phyloP scores from a whole-genome alignment of 2,797 vertebrate species.

The Microtus obscurus region DNA sequence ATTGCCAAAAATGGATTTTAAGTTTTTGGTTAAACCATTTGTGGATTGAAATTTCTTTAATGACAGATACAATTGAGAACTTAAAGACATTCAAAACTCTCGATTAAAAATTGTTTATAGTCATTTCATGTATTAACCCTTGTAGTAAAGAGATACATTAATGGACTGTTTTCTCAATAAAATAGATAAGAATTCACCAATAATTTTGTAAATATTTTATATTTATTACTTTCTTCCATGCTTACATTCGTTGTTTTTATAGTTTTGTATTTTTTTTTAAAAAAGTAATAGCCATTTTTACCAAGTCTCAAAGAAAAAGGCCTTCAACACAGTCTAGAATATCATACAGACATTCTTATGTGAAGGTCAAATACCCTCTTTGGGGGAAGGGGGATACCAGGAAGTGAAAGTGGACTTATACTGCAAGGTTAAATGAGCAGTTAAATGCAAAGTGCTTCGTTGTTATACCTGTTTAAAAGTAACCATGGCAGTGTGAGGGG shows the following conservation, averaged over 20 bases:
- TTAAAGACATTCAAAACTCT: slow-evolving; percentile 25
- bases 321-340: background rate
- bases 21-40: slow-evolving; percentile 25
- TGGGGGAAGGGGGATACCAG: no score
- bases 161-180: background rate
- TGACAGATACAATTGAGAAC: slow-evolving; percentile 21
- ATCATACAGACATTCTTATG: background rate
- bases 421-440: background rate
- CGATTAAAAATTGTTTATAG: background rate
- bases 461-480: background rate
- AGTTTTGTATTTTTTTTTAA: background rate
- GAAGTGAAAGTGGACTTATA: background rate
- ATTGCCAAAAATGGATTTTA: slow-evolving; percentile 27
- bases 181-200: background rate
- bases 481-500: background rate
- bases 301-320: background rate
- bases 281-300: slow-evolving; percentile 35
- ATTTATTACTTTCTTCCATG: slow-evolving; percentile 13
- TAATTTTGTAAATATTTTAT: slow-evolving; percentile 21
- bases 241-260: background rate
- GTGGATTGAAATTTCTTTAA: slow-evolving; percentile 24
- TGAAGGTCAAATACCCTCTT: background rate
- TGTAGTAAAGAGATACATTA: background rate
- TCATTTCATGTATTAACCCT: slow-evolving; percentile 30
- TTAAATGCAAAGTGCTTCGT: background rate